These are phyloP conservation scores for Lasioglossum figueresi DNA, from an alignment of 2,888 invertebrate genomes.

Conservation along the genomic window DNA sequence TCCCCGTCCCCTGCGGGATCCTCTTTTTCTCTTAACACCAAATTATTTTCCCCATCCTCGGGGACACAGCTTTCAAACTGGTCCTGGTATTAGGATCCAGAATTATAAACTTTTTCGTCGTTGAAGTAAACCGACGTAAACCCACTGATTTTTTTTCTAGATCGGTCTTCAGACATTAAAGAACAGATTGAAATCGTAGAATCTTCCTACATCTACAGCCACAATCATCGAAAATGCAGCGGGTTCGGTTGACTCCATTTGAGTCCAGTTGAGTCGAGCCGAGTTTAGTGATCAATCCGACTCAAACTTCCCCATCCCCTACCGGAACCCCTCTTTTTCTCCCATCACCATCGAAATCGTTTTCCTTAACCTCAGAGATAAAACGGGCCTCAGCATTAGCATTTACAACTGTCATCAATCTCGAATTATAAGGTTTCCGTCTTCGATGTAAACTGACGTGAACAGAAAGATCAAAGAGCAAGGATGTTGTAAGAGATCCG, in stretches of 20 bases:
- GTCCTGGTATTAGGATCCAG: constrained; percentile 13
- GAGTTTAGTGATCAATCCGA: not conserved
- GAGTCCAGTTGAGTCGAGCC: not conserved
- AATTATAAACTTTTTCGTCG: not conserved
- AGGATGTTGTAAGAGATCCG: not conserved
- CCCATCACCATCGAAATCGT: constrained; percentile 6
- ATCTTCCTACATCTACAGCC: constrained; percentile 59
- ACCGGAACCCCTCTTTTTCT: constrained; percentile 2
- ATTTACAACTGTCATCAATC: constrained; percentile 21
- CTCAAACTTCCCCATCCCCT: constrained; percentile 31
- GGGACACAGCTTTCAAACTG: constrained; percentile 20
- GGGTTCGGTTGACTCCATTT: not conserved
- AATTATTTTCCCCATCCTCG: not conserved
- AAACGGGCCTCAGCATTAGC: constrained; percentile 3
- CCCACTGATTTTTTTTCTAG: not conserved
- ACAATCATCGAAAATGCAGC: constrained; percentile 55
- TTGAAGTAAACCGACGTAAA: not conserved
- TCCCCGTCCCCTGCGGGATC: constrained; percentile 2
- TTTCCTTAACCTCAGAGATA: not conserved
- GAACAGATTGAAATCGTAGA: constrained; percentile 74
- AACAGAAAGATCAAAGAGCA: not conserved
- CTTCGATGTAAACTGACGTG: not conserved
- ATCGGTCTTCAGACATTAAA: not conserved
- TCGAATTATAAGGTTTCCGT: not conserved
- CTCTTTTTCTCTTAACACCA: constrained; percentile 22